These are phyloP conservation scores for Gila robusta DNA, from an alignment of 2,797 vertebrate genomes.

Conservation along the genomic window DNA sequence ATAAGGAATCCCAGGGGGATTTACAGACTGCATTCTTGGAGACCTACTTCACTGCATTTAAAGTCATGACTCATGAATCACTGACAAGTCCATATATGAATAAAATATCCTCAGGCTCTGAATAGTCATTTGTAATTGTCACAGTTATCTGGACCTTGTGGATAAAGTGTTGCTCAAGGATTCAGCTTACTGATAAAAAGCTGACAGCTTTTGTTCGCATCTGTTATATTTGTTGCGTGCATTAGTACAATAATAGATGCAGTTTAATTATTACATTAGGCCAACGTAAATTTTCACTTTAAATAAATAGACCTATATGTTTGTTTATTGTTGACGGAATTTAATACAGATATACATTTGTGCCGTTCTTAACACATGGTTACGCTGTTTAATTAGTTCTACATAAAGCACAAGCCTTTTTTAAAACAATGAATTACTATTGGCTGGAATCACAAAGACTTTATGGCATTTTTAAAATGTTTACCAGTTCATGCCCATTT, in stretches of 20 bases:
- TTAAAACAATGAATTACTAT: background rate
- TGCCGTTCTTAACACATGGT: background rate
- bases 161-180: background rate
- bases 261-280: background rate
- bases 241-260: background rate
- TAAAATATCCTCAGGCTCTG: constrained; percentile 32
- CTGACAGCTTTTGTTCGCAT: background rate
- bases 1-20: constrained; percentile 18
- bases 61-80: constrained; percentile 36
- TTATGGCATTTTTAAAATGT: background rate
- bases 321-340: background rate
- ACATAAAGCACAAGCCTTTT: background rate
- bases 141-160: background rate
- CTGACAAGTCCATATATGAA: constrained; percentile 54
- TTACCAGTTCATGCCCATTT: background rate
- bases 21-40: constrained; percentile 56
- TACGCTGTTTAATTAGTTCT: background rate
- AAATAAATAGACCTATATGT: background rate
- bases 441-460: background rate
- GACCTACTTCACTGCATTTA: constrained; percentile 46
- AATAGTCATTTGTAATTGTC: constrained; percentile 30
- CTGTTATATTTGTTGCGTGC: background rate
- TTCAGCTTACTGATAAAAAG: background rate
- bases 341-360: background rate
- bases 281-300: background rate